Conservation (phyloP, 2,113 vertebrate species). For the Merops nubicus region DNA sequence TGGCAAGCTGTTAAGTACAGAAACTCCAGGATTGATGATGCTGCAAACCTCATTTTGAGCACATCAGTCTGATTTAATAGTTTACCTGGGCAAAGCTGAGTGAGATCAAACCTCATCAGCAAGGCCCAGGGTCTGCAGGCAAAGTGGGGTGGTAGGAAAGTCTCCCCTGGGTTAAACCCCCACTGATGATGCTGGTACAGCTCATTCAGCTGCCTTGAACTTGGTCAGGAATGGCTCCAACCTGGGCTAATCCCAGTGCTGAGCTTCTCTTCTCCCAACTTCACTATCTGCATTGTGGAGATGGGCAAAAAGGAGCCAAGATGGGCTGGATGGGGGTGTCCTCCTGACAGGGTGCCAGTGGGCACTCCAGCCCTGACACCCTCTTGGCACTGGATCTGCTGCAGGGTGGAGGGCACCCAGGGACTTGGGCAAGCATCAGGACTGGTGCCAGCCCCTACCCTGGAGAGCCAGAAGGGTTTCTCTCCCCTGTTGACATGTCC, state of each 20-base stretch:
- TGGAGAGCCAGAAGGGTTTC: not conserved
- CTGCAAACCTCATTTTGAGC: not conserved
- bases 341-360: not conserved
- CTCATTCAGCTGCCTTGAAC: not conserved
- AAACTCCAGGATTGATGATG: not conserved
- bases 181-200: not conserved
- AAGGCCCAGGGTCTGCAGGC: not conserved
- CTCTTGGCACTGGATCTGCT: accelerated
- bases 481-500: not conserved
- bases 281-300: not conserved
- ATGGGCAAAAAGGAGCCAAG: not conserved
- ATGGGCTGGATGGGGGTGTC: not conserved
- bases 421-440: not conserved
- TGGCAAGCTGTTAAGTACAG: not conserved
- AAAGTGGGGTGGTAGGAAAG: not conserved
- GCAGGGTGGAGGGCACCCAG: not conserved
- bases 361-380: not conserved
- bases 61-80: accelerated
- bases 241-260: not conserved
- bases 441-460: accelerated
- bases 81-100: not conserved
- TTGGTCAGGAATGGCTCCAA: not conserved
- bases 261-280: not conserved
- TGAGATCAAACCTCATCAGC: not conserved
- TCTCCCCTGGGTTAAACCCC: not conserved